These are phyloP conservation scores for Rhabdornis inornatus DNA, from an alignment of 2,113 vertebrate species.

Conservation along the genomic window DNA sequence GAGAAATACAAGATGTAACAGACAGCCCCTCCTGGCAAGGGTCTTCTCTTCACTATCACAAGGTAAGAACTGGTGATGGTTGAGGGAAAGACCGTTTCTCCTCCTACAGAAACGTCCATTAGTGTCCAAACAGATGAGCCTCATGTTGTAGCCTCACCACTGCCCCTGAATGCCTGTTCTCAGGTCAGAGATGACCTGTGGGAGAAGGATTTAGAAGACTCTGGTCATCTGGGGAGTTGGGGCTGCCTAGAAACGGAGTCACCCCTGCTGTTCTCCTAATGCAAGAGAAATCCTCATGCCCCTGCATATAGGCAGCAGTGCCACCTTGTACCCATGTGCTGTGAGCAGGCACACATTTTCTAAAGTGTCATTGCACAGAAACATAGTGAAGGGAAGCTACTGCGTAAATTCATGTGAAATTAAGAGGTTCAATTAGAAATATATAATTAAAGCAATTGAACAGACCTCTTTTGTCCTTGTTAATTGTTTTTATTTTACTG, in stretches of 20 bases:
- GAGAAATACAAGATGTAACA: background rate
- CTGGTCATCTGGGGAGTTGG: accelerated
- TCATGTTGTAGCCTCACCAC: accelerated
- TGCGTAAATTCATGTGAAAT: background rate
- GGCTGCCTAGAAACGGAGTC: background rate
- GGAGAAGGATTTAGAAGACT: background rate
- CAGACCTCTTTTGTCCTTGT: background rate
- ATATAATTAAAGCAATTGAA: background rate
- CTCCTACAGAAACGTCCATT: background rate
- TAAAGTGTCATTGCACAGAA: background rate
- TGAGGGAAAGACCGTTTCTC: background rate
- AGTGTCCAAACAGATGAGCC: background rate
- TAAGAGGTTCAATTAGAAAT: background rate
- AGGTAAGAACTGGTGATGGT: background rate
- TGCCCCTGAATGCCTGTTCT: background rate
- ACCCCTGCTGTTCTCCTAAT: background rate
- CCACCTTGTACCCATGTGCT: background rate
- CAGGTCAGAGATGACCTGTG: background rate
- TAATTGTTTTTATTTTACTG: background rate
- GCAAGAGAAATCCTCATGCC: background rate
- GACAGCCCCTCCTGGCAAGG: background rate
- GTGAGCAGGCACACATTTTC: background rate
- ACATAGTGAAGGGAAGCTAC: background rate
- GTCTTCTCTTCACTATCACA: background rate
- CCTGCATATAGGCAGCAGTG: background rate